Conservation (phyloP, 2,797 vertebrate genomes). For the Karalla daura region DNA sequence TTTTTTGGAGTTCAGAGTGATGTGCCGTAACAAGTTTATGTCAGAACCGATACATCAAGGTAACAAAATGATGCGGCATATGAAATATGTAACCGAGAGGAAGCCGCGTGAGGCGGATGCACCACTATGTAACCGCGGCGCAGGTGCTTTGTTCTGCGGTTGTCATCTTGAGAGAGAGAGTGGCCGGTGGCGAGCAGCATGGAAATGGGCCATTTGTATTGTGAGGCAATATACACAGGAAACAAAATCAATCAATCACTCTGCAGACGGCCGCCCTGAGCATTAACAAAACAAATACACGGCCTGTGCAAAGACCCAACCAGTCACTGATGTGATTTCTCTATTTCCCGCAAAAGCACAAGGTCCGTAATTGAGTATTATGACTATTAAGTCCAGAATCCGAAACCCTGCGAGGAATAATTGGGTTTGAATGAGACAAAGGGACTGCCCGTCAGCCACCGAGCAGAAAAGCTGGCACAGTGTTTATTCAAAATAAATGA, state of each 20-base stretch:
- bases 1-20: not conserved
- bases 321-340: not conserved
- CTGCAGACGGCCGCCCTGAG: not conserved
- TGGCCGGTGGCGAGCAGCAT: constrained; percentile 5
- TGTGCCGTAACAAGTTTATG: no score
- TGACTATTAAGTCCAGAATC: not conserved
- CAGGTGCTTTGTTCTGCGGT: not conserved
- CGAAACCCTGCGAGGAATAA: not conserved
- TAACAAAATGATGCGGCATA: not conserved
- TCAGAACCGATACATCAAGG: not conserved
- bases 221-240: constrained; percentile 3
- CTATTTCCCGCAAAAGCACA: not conserved
- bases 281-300: not conserved
- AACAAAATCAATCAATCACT: not conserved
- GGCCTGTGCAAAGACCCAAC: not conserved
- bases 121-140: not conserved
- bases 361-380: not conserved
- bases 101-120: not conserved
- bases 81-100: not conserved
- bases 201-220: constrained; percentile 13
- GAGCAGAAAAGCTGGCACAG: not conserved
- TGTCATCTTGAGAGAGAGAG: constrained; percentile 12
- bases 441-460: not conserved
- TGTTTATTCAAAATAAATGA: not conserved
- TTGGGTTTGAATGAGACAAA: not conserved